Evolutionary conservation across 2,888 invertebrate species (phyloP).

Genomic region (Anaspis maculata): DNA sequence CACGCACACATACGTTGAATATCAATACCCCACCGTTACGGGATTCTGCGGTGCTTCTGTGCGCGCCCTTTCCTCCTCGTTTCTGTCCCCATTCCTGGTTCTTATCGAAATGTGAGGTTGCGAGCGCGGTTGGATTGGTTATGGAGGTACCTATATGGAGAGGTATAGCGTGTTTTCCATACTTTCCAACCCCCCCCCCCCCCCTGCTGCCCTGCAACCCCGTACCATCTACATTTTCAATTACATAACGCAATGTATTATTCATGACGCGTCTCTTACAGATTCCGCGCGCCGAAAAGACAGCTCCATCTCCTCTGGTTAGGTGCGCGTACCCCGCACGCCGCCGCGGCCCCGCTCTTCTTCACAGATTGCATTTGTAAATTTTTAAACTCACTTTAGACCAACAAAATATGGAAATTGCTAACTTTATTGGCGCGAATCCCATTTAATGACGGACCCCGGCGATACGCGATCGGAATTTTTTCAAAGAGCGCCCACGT

Average conservation of each 20-base stretch:
- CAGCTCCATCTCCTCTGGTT: constrained; percentile 13
- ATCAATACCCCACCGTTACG: constrained; percentile 15
- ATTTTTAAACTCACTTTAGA: constrained; percentile 14
- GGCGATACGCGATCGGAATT: neutral
- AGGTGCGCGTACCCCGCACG: no score
- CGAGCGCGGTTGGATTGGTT: no score
- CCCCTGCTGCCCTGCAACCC: no score
- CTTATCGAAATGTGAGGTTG: no score
- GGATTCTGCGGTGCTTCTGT: no score
- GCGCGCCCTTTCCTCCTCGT: no score
- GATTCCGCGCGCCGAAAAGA: constrained; percentile 16
- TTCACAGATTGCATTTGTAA: constrained; percentile 15
- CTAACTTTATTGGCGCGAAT: constrained; percentile 11
- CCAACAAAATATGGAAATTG: constrained; percentile 12
- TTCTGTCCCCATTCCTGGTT: no score
- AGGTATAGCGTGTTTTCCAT: no score
- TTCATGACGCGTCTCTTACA: constrained; percentile 19
- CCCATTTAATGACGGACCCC: constrained; percentile 9
- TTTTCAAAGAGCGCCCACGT: neutral
- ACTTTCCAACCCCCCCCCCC: no score
- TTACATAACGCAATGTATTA: constrained; percentile 21
- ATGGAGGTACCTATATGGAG: no score
- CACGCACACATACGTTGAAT: constrained; percentile 16
- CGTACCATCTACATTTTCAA: constrained; percentile 24
- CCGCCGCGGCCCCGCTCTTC: constrained; percentile 13